phyloP scores from a whole-genome alignment of 1,140 invertebrate genomes.

The Neotoxoptera formosana region DNA sequence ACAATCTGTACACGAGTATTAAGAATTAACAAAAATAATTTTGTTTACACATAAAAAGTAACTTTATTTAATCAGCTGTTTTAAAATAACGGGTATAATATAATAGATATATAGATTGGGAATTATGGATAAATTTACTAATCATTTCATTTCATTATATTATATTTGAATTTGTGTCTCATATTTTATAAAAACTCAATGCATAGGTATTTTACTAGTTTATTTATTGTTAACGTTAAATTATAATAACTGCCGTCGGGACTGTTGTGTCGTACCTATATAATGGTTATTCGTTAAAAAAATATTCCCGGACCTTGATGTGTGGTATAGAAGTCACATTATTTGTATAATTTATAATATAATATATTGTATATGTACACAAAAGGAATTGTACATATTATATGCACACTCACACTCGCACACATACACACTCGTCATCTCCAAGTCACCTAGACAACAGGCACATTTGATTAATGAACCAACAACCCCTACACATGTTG shows the following conservation, averaged over 20 bases:
- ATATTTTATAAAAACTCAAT: not conserved
- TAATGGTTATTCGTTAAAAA: not conserved
- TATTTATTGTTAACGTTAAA: not conserved
- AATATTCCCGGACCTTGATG: not conserved
- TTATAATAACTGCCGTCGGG: not conserved
- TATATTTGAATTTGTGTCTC: not conserved
- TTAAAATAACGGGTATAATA: not conserved
- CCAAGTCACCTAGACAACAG: constrained; percentile 22
- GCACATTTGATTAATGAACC: constrained; percentile 18
- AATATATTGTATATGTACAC: not conserved
- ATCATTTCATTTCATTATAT: not conserved
- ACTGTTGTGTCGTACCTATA: not conserved
- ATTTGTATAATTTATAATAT: not conserved
- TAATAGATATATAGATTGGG: not conserved
- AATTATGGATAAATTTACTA: not conserved
- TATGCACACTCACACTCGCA: no score
- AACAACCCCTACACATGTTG: constrained; percentile 4
- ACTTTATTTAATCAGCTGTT: not conserved
- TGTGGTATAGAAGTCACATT: not conserved
- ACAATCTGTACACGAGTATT: no score
- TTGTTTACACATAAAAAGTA: no score
- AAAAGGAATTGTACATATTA: not conserved
- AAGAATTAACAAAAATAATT: no score
- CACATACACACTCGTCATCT: not conserved
- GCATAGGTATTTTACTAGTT: not conserved